Evolutionary conservation across 2,888 invertebrate genomes (phyloP), one percentile per base, ranked within the genome.

Genomic region (Brenthis hecate): DNA sequence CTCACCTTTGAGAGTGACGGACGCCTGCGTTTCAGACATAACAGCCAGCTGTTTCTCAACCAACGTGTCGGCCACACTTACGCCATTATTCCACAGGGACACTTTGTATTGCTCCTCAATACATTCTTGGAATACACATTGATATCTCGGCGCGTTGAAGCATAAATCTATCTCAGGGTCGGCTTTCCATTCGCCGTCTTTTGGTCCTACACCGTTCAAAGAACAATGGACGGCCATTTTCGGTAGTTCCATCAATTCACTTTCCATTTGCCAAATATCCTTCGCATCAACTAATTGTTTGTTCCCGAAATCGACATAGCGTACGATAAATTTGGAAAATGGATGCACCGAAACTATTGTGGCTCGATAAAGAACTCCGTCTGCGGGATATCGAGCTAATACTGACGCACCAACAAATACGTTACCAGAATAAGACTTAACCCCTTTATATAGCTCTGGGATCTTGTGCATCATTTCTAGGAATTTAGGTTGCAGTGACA

Each of bases 221-320:
- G 94, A 91, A 80, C 97, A 97, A 63, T 94, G 93, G 0, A 96
- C 87, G 0, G 96, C 96, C 93, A 96, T 95, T 64, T 94, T 94
- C 0, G 97, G 96, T 23, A 96, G 82, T 4, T 91, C 90, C 83
- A 95, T 92, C 71, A 96, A 94, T 70, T 94, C 94, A 58, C 91
- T 93, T 75, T 96, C 96, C 69, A 96, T 88, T 63, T 94, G 94
- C 94, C 95, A 97, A 32, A 96, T 94, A 76, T 96, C 95, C 70
- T 88, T 92, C 0, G 91, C 89, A 57, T 94, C 93, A 0, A 96
- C 95, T 0, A 94, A 87, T 54, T 95, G 94, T 67, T 94, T 94
- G 78, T 96, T 96, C 3, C 97, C 97, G 76, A 96, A 96, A 84
- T 97, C 97, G 0, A 97, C 93, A 79, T 96, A 97, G 36, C 94